phyloP scores from a whole-genome alignment of 2,888 invertebrate species.

The Thymelicus lineola region DNA sequence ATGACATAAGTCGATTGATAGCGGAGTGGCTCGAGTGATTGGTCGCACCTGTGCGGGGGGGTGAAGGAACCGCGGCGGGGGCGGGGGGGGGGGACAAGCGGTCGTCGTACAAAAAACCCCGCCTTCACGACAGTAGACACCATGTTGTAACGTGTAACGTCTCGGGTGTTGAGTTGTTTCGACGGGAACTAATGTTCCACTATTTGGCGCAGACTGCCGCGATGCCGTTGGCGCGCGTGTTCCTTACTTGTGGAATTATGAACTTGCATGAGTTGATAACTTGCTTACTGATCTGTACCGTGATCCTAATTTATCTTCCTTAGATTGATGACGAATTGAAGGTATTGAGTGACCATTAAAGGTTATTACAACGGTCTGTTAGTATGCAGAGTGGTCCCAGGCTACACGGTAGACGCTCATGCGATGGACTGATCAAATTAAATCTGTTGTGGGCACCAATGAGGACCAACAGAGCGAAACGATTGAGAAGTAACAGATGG shows the following conservation, averaged over 20 bases:
- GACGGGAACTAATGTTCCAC: conserved; percentile 40
- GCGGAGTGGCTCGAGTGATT: conserved; percentile 56
- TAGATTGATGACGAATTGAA: too few relatives aligned
- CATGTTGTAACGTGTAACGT: conserved; percentile 57
- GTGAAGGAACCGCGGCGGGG: conserved; percentile 39
- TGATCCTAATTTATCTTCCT: too few relatives aligned
- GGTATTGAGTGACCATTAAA: too few relatives aligned
- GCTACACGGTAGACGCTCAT: too few relatives aligned
- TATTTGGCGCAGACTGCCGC: conserved; percentile 8
- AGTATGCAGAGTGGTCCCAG: too few relatives aligned
- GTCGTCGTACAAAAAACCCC: conserved; percentile 58
- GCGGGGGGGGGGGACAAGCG: conserved; percentile 36
- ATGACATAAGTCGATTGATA: conserved; percentile 56
- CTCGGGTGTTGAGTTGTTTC: conserved; percentile 50
- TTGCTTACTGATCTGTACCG: too few relatives aligned
- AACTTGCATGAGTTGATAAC: too few relatives aligned
- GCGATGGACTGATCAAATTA: too few relatives aligned
- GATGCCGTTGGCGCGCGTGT: not conserved
- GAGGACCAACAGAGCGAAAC: too few relatives aligned
- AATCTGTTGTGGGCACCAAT: too few relatives aligned
- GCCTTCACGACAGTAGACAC: conserved; percentile 51
- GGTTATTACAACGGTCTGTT: too few relatives aligned
- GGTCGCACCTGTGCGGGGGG: conserved; percentile 67
- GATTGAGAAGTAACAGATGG: too few relatives aligned
- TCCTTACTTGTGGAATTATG: conserved; percentile 13